Percentiles rank a stretch among this genome's conserved stretches.
These are phyloP conservation scores for Micrastur ruficollis DNA, from an alignment of 2,797 vertebrate species.

Conservation along the genomic window DNA sequence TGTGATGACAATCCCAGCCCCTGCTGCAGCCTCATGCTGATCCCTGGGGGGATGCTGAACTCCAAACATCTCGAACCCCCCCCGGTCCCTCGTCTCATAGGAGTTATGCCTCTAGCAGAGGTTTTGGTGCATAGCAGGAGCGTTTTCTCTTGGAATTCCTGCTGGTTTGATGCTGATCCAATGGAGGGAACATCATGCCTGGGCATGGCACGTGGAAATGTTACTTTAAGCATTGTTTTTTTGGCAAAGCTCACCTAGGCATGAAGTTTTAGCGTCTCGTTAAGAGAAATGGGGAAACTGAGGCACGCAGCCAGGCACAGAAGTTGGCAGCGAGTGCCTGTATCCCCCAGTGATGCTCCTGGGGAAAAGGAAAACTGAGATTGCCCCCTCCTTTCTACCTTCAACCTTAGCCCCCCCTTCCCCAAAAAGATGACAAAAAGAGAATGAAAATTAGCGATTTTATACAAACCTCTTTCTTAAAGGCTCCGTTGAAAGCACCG, in stretches of 20 bases:
- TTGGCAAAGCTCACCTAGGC: not conserved
- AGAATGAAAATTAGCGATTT: not conserved
- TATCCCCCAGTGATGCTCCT: not conserved
- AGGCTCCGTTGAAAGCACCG: not conserved
- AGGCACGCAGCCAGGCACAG: not conserved
- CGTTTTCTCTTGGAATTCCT: not conserved
- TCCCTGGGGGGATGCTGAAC: not conserved
- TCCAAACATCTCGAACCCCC: not conserved
- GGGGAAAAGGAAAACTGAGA: not conserved
- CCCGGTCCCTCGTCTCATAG: not conserved
- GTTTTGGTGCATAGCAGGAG: not conserved
- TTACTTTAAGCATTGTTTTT: not conserved
- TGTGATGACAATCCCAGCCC: conserved; percentile 30
- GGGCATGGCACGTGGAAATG: not conserved
- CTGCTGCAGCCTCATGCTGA: not conserved
- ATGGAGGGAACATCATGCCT: not conserved
- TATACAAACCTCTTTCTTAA: not conserved
- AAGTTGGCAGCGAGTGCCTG: not conserved
- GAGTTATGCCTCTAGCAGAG: not conserved
- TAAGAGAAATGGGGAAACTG: not conserved
- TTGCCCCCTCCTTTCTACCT: not conserved
- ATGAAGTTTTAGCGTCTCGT: not conserved
- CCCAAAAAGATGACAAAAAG: not conserved
- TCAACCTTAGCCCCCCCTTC: not conserved
- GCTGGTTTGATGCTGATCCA: not conserved